Base-by-base conservation (phyloP, 2,888 invertebrate species). In the Halocaridina rubra region DNA sequence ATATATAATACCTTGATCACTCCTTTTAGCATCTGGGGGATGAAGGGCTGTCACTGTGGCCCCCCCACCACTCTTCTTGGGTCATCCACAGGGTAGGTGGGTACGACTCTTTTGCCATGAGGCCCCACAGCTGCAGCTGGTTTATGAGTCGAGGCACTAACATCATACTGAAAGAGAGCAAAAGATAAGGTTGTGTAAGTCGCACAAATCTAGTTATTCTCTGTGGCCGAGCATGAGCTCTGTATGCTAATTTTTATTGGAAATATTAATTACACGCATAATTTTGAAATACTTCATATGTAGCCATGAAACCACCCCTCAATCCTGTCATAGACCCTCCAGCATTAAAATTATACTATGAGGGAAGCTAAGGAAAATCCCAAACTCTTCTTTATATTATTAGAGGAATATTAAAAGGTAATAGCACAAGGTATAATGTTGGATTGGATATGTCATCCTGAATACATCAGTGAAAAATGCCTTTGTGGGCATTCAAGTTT, bases 171-270 rank as follows among this genome's bases (percentile, higher is more conserved):
- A n/a, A 24, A 19, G 46, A 74, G 22, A 27, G 39, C 4, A 13
- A 22, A 22, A 74, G 22, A 46, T 33, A 76, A 59, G 32, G 53
- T 64, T 61, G 72, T 80, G 80, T 74, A 74, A 74, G 59, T 33
- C 53, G 57, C 39, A 74, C 80, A 80, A 80, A 69, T 61, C 29
- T 27, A 74, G 24, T n/a, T 32, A 53, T 24, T 32, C 29, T 80
- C 39, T 80, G 74, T 80, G 80, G 80, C 80, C 80, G 80, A 80
- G 80, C 80, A 80, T 80, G 53, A 53, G 53, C 53, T 53, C 19
- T 53, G 53, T 53, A n/a, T 53, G 19, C 53, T 53, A 53, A 53
- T 53, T 53, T 53, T 19, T 10, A 53, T n/a, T 53, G 16, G 53
- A 53, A 53, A 53, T 53, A 19, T 19, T 53, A 53, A 53, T 53